These are phyloP conservation scores for Malthinus seriepunctatus DNA, from an alignment of 2,888 invertebrate genomes.

Conservation along the genomic window DNA sequence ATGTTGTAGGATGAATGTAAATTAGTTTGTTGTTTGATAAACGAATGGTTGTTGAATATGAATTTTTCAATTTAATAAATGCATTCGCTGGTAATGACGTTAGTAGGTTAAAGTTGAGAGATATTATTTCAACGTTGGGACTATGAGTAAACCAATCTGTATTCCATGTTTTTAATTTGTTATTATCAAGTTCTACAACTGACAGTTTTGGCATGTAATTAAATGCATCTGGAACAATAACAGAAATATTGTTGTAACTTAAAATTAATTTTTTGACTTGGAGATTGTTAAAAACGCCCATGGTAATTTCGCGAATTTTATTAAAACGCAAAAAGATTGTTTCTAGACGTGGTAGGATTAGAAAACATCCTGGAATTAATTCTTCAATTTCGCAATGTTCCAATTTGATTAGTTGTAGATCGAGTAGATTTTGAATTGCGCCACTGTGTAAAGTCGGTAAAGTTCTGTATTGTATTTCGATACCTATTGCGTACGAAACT, in stretches of 20 bases:
- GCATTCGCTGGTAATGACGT: conserved; percentile 41
- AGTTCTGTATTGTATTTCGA: conserved; percentile 28
- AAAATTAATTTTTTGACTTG: conserved; percentile 26
- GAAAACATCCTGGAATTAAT: conserved; percentile 30
- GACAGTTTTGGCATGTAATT: conserved; percentile 41
- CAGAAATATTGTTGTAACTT: conserved; percentile 34
- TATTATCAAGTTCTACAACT: conserved; percentile 45
- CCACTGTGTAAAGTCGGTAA: conserved; percentile 17
- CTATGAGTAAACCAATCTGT: conserved; percentile 47
- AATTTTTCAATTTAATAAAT: conserved; percentile 43
- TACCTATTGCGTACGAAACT: conserved; percentile 10
- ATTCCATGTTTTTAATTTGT: conserved; percentile 44
- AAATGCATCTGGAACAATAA: conserved; percentile 35
- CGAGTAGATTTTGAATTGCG: conserved; percentile 33
- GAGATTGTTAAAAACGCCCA: conserved; percentile 21
- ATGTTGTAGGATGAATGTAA: conserved; percentile 34
- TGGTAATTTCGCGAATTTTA: conserved; percentile 7
- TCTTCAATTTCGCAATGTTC: conserved; percentile 21
- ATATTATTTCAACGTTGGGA: conserved; percentile 42
- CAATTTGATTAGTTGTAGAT: conserved; percentile 21
- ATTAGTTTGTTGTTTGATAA: conserved; percentile 38
- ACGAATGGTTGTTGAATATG: conserved; percentile 34
- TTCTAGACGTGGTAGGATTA: conserved; percentile 13
- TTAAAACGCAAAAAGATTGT: conserved; percentile 14
- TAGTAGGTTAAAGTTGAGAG: conserved; percentile 44